A percentile compares a stretch with the other conserved stretches of the same genome.
phyloP scores from a whole-genome alignment of 2,797 vertebrate genomes.

The Dipus sagitta region DNA sequence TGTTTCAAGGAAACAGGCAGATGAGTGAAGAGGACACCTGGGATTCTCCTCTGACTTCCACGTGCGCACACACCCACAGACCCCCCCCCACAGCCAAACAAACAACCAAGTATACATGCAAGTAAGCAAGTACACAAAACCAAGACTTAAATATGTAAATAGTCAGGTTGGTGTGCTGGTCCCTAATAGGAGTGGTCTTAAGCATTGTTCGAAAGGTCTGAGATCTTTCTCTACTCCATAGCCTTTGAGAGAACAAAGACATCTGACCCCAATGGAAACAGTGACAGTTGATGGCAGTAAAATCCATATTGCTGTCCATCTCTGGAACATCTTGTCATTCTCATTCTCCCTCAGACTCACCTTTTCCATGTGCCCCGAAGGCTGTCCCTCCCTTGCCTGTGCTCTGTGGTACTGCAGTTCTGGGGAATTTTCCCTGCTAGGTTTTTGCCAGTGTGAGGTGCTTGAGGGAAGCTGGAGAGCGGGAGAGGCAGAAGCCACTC shows the following conservation, averaged over 20 bases:
- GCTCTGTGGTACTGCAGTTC: not conserved
- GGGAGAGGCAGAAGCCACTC: not conserved
- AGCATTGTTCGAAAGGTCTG: not conserved
- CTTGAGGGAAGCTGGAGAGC: not conserved
- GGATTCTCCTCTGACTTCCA: too few relatives aligned
- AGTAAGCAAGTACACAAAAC: not conserved
- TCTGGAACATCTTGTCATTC: not conserved
- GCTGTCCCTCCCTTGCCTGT: not conserved
- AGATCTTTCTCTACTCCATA: not conserved
- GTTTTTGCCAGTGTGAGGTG: not conserved
- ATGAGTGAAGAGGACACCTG: too few relatives aligned
- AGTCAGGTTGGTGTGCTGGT: not conserved
- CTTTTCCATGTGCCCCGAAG: not conserved
- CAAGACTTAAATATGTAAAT: not conserved
- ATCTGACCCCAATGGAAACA: not conserved
- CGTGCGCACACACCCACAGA: too few relatives aligned
- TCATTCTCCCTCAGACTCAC: not conserved
- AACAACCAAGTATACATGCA: not conserved
- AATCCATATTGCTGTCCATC: not conserved
- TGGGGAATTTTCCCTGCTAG: not conserved
- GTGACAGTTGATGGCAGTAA: not conserved
- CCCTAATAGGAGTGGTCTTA: not conserved
- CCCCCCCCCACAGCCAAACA: too few relatives aligned
- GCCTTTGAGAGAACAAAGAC: not conserved
- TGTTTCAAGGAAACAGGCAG: too few relatives aligned